phyloP scores from a whole-genome alignment of 1,140 invertebrate species.

The Diabrotica undecimpunctata region DNA sequence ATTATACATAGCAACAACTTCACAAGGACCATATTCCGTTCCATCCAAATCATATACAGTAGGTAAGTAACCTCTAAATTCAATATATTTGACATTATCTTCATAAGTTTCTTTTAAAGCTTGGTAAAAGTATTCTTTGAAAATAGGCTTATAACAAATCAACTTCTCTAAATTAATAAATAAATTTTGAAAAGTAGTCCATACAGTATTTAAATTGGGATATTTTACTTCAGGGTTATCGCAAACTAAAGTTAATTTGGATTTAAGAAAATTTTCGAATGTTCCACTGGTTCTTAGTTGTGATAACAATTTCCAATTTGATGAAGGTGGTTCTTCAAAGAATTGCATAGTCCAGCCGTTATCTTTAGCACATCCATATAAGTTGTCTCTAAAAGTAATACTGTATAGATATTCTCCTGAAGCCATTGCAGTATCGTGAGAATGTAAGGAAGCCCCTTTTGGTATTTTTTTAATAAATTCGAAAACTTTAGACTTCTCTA shows the following conservation, averaged over 20 bases:
- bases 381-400: slow-evolving; percentile 48
- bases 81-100: slow-evolving; percentile 78
- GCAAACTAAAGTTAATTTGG: slow-evolving; percentile 59
- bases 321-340: slow-evolving; percentile 36
- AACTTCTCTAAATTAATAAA: slow-evolving; percentile 60
- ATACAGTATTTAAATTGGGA: slow-evolving; percentile 60
- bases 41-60: slow-evolving; percentile 54
- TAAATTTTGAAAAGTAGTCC: slow-evolving; percentile 64
- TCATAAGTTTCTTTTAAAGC: slow-evolving; percentile 66
- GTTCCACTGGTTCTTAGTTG: slow-evolving; percentile 45
- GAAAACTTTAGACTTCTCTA: slow-evolving; percentile 63
- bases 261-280: slow-evolving; percentile 58
- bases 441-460: slow-evolving; percentile 69
- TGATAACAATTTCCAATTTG: slow-evolving; percentile 27
- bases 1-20: slow-evolving; percentile 51
- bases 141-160: slow-evolving; percentile 67
- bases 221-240: slow-evolving; percentile 60
- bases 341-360: slow-evolving; percentile 43
- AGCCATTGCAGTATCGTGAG: slow-evolving; percentile 64
- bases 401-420: slow-evolving; percentile 64
- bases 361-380: slow-evolving; percentile 60
- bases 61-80: slow-evolving; percentile 58
- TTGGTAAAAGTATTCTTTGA: slow-evolving; percentile 68
- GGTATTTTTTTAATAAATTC: slow-evolving; percentile 65
- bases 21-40: slow-evolving; percentile 40